Conservation (phyloP, 2,797 vertebrate species). For the Enteromius trimaculatus region DNA sequence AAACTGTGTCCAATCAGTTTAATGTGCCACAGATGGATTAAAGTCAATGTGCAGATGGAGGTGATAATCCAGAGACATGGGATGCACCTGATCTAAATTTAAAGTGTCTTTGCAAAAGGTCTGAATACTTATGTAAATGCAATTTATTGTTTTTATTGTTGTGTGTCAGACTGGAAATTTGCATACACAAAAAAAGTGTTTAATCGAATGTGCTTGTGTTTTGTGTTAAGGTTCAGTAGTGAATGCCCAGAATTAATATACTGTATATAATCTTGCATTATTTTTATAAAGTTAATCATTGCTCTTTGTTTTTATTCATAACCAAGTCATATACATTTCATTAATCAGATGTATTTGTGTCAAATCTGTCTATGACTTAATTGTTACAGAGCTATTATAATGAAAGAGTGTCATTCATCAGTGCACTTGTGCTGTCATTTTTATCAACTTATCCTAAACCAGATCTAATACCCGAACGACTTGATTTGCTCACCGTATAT, state of each 20-base stretch:
- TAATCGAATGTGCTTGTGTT: background rate
- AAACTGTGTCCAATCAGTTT: background rate
- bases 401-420: background rate
- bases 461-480: background rate
- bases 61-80: background rate
- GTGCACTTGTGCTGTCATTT: constrained; percentile 1
- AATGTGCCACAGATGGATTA: background rate
- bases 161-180: background rate
- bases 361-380: background rate
- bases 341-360: background rate
- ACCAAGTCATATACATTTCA: background rate
- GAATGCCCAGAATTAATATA: background rate
- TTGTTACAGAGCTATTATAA: background rate
- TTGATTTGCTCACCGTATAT: background rate
- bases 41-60: background rate
- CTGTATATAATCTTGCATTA: background rate
- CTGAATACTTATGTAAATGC: background rate
- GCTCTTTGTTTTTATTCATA: background rate
- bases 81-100: background rate
- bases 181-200: background rate
- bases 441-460: background rate
- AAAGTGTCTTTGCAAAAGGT: background rate
- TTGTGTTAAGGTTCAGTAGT: background rate
- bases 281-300: background rate
- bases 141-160: background rate